These are phyloP conservation scores for Natrix natrix DNA, from an alignment of 2,797 vertebrate species.

Conservation along the genomic window DNA sequence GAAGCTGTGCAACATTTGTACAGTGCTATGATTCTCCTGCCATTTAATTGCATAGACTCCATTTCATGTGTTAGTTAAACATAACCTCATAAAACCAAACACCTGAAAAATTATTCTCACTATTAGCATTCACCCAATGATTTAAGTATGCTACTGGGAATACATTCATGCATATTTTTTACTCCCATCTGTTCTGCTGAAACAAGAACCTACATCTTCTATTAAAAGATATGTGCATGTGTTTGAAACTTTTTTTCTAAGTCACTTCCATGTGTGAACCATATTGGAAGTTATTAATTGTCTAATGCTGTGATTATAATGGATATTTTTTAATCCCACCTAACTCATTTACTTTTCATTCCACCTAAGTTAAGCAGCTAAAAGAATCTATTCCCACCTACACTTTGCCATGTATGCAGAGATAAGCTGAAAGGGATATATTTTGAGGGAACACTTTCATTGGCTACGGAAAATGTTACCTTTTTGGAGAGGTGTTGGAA, in stretches of 20 bases:
- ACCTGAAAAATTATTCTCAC: slow-evolving; percentile 8
- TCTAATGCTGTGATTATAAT: not conserved
- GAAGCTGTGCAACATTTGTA: not conserved
- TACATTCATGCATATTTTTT: not conserved
- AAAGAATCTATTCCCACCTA: not conserved
- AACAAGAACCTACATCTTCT: slow-evolving; percentile 3
- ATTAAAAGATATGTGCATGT: not conserved
- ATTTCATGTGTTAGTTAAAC: not conserved
- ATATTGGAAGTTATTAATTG: not conserved
- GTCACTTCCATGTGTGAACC: not conserved
- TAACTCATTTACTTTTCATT: not conserved
- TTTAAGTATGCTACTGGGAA: not conserved
- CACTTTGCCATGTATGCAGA: not conserved
- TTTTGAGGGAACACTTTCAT: not conserved
- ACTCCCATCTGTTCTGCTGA: not conserved
- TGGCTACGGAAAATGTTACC: not conserved
- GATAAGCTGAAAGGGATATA: not conserved
- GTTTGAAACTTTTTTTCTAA: not conserved
- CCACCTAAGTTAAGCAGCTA: not conserved
- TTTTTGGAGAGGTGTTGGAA: not conserved
- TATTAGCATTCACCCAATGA: not conserved
- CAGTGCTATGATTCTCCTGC: too few relatives aligned
- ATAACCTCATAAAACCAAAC: not conserved
- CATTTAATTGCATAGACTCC: not conserved
- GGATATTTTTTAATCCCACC: not conserved